Evolutionary conservation across 1,140 invertebrate genomes (phyloP).

Genomic region (Drosophila hydei): DNA sequence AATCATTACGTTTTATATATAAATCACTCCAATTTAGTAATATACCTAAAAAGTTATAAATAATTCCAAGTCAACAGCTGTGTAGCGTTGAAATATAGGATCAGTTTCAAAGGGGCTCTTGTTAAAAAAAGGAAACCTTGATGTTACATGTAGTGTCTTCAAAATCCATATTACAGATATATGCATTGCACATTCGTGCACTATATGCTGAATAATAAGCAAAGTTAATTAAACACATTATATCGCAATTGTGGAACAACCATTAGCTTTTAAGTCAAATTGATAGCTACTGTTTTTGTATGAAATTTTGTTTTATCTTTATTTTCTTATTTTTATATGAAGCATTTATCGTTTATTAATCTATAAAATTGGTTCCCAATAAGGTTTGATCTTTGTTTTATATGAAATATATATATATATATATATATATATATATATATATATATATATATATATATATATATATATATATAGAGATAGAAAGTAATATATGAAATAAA

Average conservation of each 20-base stretch:
- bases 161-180: slow-evolving; percentile 26
- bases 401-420: slow-evolving; percentile 21
- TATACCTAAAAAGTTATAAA: slow-evolving; percentile 56
- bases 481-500: slow-evolving; percentile 37
- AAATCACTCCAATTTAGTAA: slow-evolving; percentile 44
- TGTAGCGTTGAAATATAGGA: slow-evolving; percentile 38
- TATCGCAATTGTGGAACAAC: slow-evolving; percentile 42
- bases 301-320: slow-evolving; percentile 18
- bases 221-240: slow-evolving; percentile 14
- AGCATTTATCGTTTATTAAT: slow-evolving; percentile 35
- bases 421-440: too few species aligned
- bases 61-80: slow-evolving; percentile 58
- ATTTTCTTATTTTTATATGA: slow-evolving; percentile 6
- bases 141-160: slow-evolving; percentile 58
- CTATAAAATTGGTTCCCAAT: slow-evolving; percentile 16
- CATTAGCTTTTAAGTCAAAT: slow-evolving; percentile 36
- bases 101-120: slow-evolving; percentile 31
- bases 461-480: slow-evolving; percentile 8
- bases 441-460: too few species aligned
- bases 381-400: slow-evolving; percentile 13
- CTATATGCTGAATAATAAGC: slow-evolving; percentile 23
- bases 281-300: slow-evolving; percentile 17
- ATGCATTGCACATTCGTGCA: slow-evolving; percentile 24
- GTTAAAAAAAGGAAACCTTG: slow-evolving; percentile 18
- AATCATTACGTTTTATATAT: slow-evolving; percentile 46